Base-by-base conservation (phyloP, 2,113 vertebrate genomes). In the Ptychochromis oligacanthus region DNA sequence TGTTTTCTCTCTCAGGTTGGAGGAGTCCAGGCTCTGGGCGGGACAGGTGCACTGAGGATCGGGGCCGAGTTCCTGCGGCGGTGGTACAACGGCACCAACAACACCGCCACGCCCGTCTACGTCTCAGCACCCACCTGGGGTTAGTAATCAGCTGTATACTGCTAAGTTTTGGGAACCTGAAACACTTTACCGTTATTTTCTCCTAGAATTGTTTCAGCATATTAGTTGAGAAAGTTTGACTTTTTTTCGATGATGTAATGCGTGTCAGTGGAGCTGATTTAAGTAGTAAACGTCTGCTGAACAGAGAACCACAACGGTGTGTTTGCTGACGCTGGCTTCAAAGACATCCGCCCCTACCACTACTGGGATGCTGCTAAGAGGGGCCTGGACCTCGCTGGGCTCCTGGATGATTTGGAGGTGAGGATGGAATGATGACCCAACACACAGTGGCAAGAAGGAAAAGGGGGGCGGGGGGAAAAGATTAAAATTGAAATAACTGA, bases 21-120 rank as follows among this genome's bases (percentile, higher is more conserved):
- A 20, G 96, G 95, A 0, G 97, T 99, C 55, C 98, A 99, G 94
- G 92, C 93, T 85, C 89, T 99, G 81, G 98, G 98, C 0, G 98
- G 98, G 20, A 99, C 98, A 0, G 98, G 98, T 0, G 97, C 97
- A 0, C 86, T 99, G 89, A 97, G 97, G 65, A 96, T 99, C 0
- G 98, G 98, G 0, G 97, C 97, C 0, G 98, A 99, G 76, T 99
- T 99, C 88, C 94, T 99, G 80, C 93, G 95, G 0, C 96, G 96
- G 26, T 99, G 98, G 97, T 98, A 99, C 95, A 99, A 99, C 3
- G 97, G 98, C 28, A 95, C 91, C 70, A 97, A 99, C 95, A 99
- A 99, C 93, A 96, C 95, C 0, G 89, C 96, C 1, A 99, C 98
- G 0, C 98, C 98, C 0, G 34, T 99, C 90, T 99, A 99, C 1